Evolutionary conservation across 2,888 invertebrate species (phyloP), one percentile per base, ranked within the genome.

Genomic region (Panopea generosa): DNA sequence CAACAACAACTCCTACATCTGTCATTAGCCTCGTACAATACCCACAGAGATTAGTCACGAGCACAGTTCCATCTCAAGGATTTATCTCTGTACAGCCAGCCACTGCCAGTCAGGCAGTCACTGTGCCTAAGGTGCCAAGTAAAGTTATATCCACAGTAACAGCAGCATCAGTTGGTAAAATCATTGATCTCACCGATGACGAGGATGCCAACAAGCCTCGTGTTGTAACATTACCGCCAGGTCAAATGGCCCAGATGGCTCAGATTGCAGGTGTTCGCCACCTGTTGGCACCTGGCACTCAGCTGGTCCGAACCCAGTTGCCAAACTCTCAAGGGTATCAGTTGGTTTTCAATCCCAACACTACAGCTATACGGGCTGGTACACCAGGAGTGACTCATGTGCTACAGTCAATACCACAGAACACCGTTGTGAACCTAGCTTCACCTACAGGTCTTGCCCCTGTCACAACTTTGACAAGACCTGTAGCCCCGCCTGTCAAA

Each of bases 111-210:
- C 27, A 56, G 29, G 38, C 55, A 33, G 33, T 33, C 6, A 33
- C 33, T 11, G 33, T 33, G 11, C 11, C 33, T 33, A 33, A 33
- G 45, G 6, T 20, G 3, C 33, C 33, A 9, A 50, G 33, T n/a
- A 60, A 47, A 26, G 59, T 52, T 33, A 68, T 56, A 11, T 22
- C 61, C 52, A 61, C 63, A 33, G n/a, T 59, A 24, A 40, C 56
- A 45, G n/a, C 33, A 33, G 20, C 53, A 2, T 53, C 61, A 57
- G 62, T 27, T 14, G 20, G 61, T 22, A 87, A 88, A 63, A 76
- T 88, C 0, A 89, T 90, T 53, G 90, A 90, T 59, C 76, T 90
- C 50, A 90, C 90, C 1, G 83, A 82, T 24, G 90, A 90, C 68
- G 89, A 90, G 47, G 88, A 88, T 20, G 29, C 50, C 16, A 57